A percentile compares a stretch with the other conserved stretches of the same genome.
Evolutionary conservation across 2,888 invertebrate genomes (phyloP).

Genomic region (Elmis aenea): DNA sequence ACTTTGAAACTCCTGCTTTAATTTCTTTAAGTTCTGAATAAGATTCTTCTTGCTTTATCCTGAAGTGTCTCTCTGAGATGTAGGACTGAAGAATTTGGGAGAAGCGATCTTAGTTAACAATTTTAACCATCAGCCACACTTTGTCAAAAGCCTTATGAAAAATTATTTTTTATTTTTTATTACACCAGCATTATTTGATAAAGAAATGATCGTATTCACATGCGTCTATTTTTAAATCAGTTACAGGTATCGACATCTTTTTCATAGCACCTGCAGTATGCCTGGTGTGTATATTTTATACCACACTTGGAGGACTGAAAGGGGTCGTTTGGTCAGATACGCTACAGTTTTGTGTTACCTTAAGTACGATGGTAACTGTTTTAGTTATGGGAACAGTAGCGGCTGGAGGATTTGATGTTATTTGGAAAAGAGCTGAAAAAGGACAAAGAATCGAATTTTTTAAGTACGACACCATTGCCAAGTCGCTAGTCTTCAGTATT

Average conservation of each 20-base stretch:
- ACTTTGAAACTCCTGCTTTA: no score
- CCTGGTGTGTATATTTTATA: conserved; percentile 69
- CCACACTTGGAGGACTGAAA: conserved; percentile 64
- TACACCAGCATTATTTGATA: no score
- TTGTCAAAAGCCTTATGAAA: no score
- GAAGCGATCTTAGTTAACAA: no score
- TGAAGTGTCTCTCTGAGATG: no score
- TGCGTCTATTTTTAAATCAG: conserved; percentile 7
- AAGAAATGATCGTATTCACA: no score
- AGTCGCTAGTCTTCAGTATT: no score
- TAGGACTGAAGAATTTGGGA: no score
- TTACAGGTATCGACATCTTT: conserved; percentile 51
- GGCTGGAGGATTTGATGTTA: conserved; percentile 52
- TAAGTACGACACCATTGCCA: conserved; percentile 48
- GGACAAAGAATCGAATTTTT: conserved; percentile 57
- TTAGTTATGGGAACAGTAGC: conserved; percentile 54
- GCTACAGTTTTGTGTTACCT: conserved; percentile 55
- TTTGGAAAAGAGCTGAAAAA: conserved; percentile 54
- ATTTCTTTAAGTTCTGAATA: no score
- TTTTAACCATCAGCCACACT: no score
- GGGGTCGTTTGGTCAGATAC: conserved; percentile 64
- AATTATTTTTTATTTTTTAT: no score
- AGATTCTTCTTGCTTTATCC: no score
- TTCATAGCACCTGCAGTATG: conserved; percentile 64
- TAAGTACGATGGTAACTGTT: conserved; percentile 51